phyloP scores from a whole-genome alignment of 2,113 vertebrate genomes.

The Egretta garzetta region DNA sequence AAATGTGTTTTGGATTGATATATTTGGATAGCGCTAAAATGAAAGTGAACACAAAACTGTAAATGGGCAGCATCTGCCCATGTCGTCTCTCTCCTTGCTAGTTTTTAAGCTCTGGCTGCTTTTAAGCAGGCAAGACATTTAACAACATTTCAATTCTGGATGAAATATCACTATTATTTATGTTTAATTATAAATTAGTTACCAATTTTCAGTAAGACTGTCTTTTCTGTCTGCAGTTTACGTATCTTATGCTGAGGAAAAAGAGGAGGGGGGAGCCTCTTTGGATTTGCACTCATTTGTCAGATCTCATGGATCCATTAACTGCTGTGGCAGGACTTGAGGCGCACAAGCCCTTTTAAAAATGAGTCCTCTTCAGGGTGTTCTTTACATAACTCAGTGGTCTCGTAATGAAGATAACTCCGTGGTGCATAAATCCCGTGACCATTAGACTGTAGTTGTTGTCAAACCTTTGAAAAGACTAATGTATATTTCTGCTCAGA shows the following conservation, averaged over 20 bases:
- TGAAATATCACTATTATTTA: not conserved
- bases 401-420: not conserved
- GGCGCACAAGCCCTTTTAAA: not conserved
- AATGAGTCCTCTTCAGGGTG: not conserved
- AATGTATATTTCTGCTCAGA: not conserved
- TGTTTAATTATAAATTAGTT: not conserved
- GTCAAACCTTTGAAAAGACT: not conserved
- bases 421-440: not conserved
- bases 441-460: not conserved
- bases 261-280: fast-evolving
- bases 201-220: not conserved
- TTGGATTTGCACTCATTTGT: not conserved
- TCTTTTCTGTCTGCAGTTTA: not conserved
- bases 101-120: not conserved
- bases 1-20: not conserved
- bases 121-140: not conserved
- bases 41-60: not conserved
- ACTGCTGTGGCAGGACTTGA: not conserved
- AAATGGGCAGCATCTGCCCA: not conserved
- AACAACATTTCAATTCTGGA: not conserved
- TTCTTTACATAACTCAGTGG: not conserved
- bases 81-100: not conserved
- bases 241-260: not conserved
- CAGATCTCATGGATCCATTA: not conserved
- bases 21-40: not conserved